Evolutionary conservation across 2,113 vertebrate genomes (phyloP), one percentile per base, ranked within the genome.

Genomic region (Hipposideros armiger): DNA sequence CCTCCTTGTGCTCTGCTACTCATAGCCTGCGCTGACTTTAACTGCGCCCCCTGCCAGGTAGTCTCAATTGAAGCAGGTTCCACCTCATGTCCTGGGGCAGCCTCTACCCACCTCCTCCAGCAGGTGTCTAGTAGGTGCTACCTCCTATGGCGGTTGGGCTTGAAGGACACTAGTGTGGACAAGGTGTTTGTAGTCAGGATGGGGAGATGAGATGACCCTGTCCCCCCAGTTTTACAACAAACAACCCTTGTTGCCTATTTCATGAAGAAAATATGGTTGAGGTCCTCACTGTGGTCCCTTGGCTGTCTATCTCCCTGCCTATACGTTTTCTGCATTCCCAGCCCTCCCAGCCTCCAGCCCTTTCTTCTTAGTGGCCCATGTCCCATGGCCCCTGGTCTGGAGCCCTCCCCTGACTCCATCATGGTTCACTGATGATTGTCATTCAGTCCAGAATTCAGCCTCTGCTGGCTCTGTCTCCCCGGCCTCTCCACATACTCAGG

Each of bases 401-500:
- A 73, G 47, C 40, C 77, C 58, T 50, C 26, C 42, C n/a, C 17
- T 36, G 22, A n/a, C 30, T 40, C 4, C 40, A 10, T 30, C 19
- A 40, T 0, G 10, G 30, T 11, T 58, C 7, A 4, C 1, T 22
- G 13, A 3, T 66, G 47, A 83, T 10, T 19, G 22, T 28, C 5
- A 17, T 54, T 47, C 58, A 3, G 74, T 50, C 56, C 42, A 72
- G 73, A 90, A 60, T 69, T 22, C 50, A 81, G 58, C 20, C 26
- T 54, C 77, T 30, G 0, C 13, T 24, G 13, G 14, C 74, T 40
- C 66, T 70, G 28, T 32, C 13, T 83, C 16, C 36, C 16, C 50
- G 0, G 4, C n/a, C 26, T 77, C 15, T 54, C 13, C 28, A 2
- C 1, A 0, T 2, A 15, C 16, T 10, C 8, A 4, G 45, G 64